Base-by-base conservation (phyloP, 2,113 vertebrate genomes). In the Mionectes macconnelli region DNA sequence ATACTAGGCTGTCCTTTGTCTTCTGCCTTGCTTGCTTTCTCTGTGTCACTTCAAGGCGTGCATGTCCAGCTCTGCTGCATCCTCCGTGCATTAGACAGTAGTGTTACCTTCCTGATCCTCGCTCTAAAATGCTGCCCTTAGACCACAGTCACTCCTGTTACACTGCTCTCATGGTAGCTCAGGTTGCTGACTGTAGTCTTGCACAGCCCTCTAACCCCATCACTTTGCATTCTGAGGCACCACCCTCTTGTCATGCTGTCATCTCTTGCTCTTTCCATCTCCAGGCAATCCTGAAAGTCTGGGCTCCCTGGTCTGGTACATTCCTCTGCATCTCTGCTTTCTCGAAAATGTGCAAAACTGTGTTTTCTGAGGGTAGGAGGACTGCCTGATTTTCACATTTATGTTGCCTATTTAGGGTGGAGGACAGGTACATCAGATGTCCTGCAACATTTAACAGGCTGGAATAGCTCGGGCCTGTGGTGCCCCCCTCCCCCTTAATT, bases 271-370 rank as follows among this genome's bases (percentile, higher is more conserved):
- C 33, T 74, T 95, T 70, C 55, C 15, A n/a, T 42, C 10, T 79
- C 27, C 42, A 80, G 47, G 39, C 50, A 59, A 5, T 94, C 42
- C 9, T 92, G 31, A 42, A 91, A 82, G 44, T 57, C 39, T 59
- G 25, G 52, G 31, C 27, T 68, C 42, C 42, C 3, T 79, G 27
- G 22, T 56, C 37, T 90, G 31, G 14, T 66, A 39, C 62, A 40
- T 83, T 83, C 35, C 14, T 80, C 62, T 81, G 64, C 31, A 75
- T 30, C 20, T 90, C 28, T 84, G 11, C 37, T 89, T 89, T 84
- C 47, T 50, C 24, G 50, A 56, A 57, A 70, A 82, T 18, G 33
- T n/a, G 18, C 24, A 84, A 81, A 84, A 15, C 24, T 47, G 30
- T 30, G 12, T 90, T 90, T 86, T 90, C 15, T 52, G 49, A 84